Percentiles rank a stretch among this genome's conserved stretches.
These are phyloP conservation scores for Cosmia trapezina DNA, from an alignment of 2,888 invertebrate species.

Conservation along the genomic window DNA sequence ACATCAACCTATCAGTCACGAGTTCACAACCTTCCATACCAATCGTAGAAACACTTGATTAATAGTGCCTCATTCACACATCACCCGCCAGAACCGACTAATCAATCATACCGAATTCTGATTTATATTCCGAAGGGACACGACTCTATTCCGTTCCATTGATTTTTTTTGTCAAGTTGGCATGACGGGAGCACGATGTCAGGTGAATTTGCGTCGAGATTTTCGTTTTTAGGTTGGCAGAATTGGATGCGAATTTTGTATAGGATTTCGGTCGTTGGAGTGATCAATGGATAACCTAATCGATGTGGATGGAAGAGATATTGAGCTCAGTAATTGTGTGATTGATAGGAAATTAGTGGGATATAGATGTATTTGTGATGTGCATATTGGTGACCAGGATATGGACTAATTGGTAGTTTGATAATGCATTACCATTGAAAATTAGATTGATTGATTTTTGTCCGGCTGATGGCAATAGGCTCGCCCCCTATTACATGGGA, in stretches of 20 bases:
- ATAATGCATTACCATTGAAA: neutral
- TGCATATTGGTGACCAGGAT: neutral
- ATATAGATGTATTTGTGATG: slow-evolving; percentile 15
- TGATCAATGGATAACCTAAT: slow-evolving; percentile 45
- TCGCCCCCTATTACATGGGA: neutral
- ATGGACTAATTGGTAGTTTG: neutral
- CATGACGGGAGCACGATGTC: slow-evolving; percentile 54
- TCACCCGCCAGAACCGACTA: slow-evolving; percentile 29
- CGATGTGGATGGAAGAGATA: slow-evolving; percentile 25
- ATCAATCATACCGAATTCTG: slow-evolving; percentile 55
- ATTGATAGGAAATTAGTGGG: slow-evolving; percentile 21
- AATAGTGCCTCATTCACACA: slow-evolving; percentile 58
- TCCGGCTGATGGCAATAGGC: neutral
- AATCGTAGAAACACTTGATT: slow-evolving; percentile 55
- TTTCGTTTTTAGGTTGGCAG: slow-evolving; percentile 52
- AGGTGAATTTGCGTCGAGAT: slow-evolving; percentile 50
- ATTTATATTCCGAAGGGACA: slow-evolving; percentile 59
- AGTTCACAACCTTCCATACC: slow-evolving; percentile 9
- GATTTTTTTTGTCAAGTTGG: slow-evolving; percentile 57
- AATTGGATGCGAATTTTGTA: slow-evolving; percentile 50
- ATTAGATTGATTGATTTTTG: neutral
- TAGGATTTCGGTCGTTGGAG: slow-evolving; percentile 18
- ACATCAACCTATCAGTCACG: slow-evolving; percentile 29
- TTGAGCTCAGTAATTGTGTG: slow-evolving; percentile 17
- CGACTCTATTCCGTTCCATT: slow-evolving; percentile 47